Evolutionary conservation across 1,140 invertebrate genomes (phyloP), one percentile per base, ranked within the genome.

Genomic region (Fragariocoptes setiger): DNA sequence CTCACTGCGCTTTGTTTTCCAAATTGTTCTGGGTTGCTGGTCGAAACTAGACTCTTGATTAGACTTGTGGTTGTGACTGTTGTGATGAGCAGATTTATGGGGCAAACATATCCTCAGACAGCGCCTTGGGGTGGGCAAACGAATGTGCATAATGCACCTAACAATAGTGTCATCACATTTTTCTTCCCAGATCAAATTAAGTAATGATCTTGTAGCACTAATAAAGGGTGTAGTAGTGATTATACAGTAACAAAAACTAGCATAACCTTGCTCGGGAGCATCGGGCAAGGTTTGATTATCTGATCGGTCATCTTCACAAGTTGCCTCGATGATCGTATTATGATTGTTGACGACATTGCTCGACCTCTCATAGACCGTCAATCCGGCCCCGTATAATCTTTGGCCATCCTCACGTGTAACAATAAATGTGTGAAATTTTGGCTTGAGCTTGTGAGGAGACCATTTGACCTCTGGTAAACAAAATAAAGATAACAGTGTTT

Each of bases 331-430:
- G 14, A 18, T 45, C 18, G 15, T 39, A 41, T 19, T 20, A 22
- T 40, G 22, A n/a, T 15, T 38, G 19, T 38, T 18, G n/a, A 4
- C 37, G n/a, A 15, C 4, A 5, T 4, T 4, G 15, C 15, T 38
- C 37, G 16, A 4, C 35, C 31, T 18, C 4, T 47, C 40, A 13
- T 37, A 38, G 20, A 45, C 31, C 13, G 39, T 39, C 19, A 48
- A 40, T 5, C 46, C 31, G 13, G 46, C 41, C 31, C 90, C 90
- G 65, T 85, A 88, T 39, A 72, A 73, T 48, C 82, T 65, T 45
- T 73, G 73, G 37, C 88, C 90, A 69, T 95, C 83, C 64, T 94
- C 85, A 52, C 74, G 69, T 16, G 88, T 95, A 36, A 94, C 80
- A 5, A 94, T 69, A 64, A 95, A 99, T 38, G 83, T 80, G 58